Evolutionary conservation across 1,140 invertebrate species (phyloP), one percentile per base, ranked within the genome.

Genomic region (Pseudomyrmex sp.): DNA sequence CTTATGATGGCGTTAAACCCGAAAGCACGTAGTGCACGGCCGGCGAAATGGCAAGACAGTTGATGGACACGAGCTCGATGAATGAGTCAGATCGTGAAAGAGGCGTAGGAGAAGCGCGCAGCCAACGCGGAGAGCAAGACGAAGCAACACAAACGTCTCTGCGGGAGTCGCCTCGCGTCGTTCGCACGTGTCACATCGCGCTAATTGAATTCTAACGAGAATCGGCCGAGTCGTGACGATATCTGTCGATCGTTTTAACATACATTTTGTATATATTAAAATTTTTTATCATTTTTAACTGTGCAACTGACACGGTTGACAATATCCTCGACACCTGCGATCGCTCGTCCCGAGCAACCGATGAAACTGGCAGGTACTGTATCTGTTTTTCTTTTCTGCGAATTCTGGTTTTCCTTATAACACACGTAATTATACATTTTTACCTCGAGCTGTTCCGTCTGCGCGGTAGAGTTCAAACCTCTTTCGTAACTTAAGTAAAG

Each of bases 161-260:
- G 88, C 88, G 88, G 88, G 88, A 89, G 88, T 88, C 88, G 85
- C 52, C 82, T 70, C 79, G 44, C n/a, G 56, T 44, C 75, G 62
- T 74, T 87, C 82, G 85, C 86, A 87, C 74, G 86, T 88, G 69
- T 66, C 26, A 48, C 54, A 15, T 79, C 76, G 59, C 18, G 35
- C 63, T 73, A 69, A 61, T 83, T 77, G 44, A 85, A 85, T 83
- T 66, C 87, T 58, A 85, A 88, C 75, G 50, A 79, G 58, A 62
- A 35, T 35, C 79, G 20, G 1, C 13, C 61, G 12, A 61, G 69
- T 82, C 69, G 15, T 2, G 52, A 62, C 44, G 73, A 35, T 58
- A 72, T 35, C 50, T 10, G 26, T 56, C 13, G 35, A 1, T 63
- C 59, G 13, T 75, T 12, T 26, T 1, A 23, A 18, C 35, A 48